Evolutionary conservation across 2,888 invertebrate species (phyloP).

Genomic region (Drosophila stalkeri): DNA sequence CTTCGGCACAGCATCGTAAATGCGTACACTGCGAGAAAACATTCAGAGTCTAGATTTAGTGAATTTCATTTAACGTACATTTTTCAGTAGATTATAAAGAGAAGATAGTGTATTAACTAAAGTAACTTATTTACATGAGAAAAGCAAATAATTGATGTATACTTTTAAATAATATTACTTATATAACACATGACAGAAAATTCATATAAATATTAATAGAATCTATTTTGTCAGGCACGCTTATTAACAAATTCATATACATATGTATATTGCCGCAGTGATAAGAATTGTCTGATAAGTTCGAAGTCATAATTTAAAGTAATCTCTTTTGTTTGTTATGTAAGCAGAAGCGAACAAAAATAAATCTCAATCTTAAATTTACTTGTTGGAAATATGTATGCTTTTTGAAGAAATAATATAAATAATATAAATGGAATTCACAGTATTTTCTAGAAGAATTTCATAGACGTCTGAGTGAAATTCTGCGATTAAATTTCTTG

Average conservation of each 20-base stretch:
- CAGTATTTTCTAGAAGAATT: no score
- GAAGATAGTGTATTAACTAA: background rate
- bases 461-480: no score
- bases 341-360: background rate
- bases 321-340: background rate
- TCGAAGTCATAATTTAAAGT: background rate
- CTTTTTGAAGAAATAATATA: no score
- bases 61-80: slow-evolving; percentile 8
- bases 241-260: background rate
- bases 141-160: no score
- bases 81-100: no score
- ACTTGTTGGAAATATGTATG: background rate
- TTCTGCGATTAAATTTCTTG: no score
- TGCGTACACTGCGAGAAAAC: slow-evolving; percentile 58
- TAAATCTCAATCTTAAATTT: background rate
- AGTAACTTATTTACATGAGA: background rate
- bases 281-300: slow-evolving; percentile 3
- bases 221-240: background rate
- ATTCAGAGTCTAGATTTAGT: background rate
- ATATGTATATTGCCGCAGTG: background rate
- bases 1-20: slow-evolving; percentile 45
- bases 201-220: background rate
- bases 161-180: no score
- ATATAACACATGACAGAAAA: background rate
- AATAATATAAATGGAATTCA: no score